Percentiles rank a stretch among this genome's conserved stretches.
phyloP scores from a whole-genome alignment of 2,888 invertebrate genomes.

The Lasioglossum marginatum region DNA sequence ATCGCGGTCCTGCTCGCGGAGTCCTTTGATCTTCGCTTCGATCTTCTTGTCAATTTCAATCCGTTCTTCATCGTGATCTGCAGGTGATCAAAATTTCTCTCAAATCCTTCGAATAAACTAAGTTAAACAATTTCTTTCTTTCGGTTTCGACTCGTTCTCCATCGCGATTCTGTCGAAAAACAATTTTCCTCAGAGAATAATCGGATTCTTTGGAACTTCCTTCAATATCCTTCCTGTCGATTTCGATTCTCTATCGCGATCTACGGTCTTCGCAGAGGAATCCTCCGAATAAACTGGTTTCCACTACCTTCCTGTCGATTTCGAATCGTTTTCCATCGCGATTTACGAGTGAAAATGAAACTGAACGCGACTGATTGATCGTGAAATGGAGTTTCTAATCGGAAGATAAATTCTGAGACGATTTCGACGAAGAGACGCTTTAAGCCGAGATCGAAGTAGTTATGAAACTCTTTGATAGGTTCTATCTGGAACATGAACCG shows the following conservation, averaged over 20 bases:
- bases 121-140: too few species aligned
- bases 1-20: background rate
- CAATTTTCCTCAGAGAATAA: too few species aligned
- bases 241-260: too few species aligned
- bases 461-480: background rate
- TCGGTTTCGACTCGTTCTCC: too few species aligned
- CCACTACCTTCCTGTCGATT: background rate
- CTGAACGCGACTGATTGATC: background rate
- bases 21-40: background rate
- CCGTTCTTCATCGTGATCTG: too few species aligned
- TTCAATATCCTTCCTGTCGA: too few species aligned
- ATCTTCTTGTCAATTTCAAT: background rate
- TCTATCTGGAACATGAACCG: background rate
- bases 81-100: too few species aligned
- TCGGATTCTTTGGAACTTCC: too few species aligned
- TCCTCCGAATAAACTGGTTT: background rate
- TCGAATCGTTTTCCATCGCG: background rate
- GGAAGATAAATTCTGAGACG: background rate
- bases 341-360: background rate
- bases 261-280: too few species aligned
- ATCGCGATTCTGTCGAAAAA: too few species aligned
- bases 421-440: background rate
- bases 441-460: background rate
- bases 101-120: background rate
- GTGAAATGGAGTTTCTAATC: background rate